Base-by-base conservation (phyloP, 2,888 invertebrate species). In the Subacronicta megacephala region DNA sequence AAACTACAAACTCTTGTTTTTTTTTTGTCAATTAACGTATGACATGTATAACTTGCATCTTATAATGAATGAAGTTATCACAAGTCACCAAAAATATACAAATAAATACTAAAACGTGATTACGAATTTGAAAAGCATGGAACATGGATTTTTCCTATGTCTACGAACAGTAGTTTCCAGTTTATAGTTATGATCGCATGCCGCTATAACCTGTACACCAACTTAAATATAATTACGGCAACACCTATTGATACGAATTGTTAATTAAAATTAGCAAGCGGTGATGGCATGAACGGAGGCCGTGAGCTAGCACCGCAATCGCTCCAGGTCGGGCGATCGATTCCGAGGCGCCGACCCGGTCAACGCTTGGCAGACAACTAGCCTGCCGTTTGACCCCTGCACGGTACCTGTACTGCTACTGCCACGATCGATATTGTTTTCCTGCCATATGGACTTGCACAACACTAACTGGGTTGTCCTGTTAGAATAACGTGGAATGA, bases 271-370 rank as follows among this genome's bases (percentile, higher is more conserved):
- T 62, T 65, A 59, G 71, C 54, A 55, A 63, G 69, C 58, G 56
- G 43, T 45, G 51, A n/a, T n/a, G 38, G 53, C 62, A 64, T 54
- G 47, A 33, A 36, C 46, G 47, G 61, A 18, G 61, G 68, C 68
- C 68, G 57, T 51, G 64, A 45, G 59, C 45, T 61, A 44, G 63
- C 64, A 52, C 44, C 41, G 55, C 53, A 49, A 62, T 59, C 38
- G 58, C 66, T 71, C 64, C 75, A 77, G 83, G 84, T 81, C 80
- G 84, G 17, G 26, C 78, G 84, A 87, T 87, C 87, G 87, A 87
- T 87, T 74, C 69, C 61, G 67, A 69, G 80, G 77, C 82, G 78
- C 79, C 87, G 81, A 82, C 87, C 84, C 76, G 87, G 87, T 88
- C 85, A 84, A 69, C 77, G 72, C 36, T 63, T 61, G 71, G 62